Percentiles rank a stretch among this genome's conserved stretches.
phyloP scores from a whole-genome alignment of 1,140 invertebrate genomes.

The Chionoecetes opilio region DNA sequence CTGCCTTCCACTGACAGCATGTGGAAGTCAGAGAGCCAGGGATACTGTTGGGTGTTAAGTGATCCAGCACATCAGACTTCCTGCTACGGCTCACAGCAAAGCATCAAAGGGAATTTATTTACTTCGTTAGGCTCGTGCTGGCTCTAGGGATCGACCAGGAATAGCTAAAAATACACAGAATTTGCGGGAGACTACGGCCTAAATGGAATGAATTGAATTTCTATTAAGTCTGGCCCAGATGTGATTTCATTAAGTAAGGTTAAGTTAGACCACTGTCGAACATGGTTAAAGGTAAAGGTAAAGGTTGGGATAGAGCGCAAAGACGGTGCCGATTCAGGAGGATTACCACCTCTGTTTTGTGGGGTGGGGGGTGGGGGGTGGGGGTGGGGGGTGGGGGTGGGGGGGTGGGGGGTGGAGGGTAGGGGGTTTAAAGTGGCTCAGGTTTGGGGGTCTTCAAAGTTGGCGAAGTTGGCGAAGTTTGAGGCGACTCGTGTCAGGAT shows the following conservation, averaged over 20 bases:
- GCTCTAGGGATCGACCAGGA: not conserved
- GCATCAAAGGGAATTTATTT: not conserved
- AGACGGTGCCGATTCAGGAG: too few relatives aligned
- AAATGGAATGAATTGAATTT: not conserved
- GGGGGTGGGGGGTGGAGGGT: too few relatives aligned
- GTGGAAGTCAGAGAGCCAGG: not conserved
- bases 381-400: too few relatives aligned
- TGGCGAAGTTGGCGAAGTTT: too few relatives aligned
- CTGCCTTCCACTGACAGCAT: too few relatives aligned
- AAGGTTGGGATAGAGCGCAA: too few relatives aligned
- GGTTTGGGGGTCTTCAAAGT: too few relatives aligned
- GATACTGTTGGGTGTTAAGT: not conserved
- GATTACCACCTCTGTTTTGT: too few relatives aligned
- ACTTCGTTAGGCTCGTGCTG: not conserved
- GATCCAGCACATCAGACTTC: not conserved
- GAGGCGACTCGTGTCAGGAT: not conserved
- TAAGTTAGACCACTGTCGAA: not conserved
- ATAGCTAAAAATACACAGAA: not conserved
- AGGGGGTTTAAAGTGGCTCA: too few relatives aligned
- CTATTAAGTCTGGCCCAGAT: not conserved
- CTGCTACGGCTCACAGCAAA: not conserved
- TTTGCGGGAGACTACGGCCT: not conserved
- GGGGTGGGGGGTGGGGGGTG: too few relatives aligned
- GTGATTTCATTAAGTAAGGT: not conserved
- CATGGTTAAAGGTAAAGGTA: too few relatives aligned